Evolutionary conservation across 1,140 invertebrate genomes (phyloP).

Genomic region (Neotoxoptera formosana): DNA sequence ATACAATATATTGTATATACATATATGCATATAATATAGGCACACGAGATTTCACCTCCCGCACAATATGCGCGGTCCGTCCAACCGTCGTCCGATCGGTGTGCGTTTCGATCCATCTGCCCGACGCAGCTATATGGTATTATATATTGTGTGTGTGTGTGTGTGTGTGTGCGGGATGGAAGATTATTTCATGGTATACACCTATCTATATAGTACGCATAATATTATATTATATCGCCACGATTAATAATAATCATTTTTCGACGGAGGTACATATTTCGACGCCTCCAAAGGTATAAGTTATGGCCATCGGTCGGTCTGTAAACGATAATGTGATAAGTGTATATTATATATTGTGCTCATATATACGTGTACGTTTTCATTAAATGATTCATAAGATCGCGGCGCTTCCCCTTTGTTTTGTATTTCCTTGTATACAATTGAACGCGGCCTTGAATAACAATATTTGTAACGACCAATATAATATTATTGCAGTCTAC

Average conservation of each 20-base stretch:
- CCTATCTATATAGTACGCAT: no score
- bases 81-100: not conserved
- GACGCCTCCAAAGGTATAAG: conserved; percentile 25
- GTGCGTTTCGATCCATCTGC: not conserved
- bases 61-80: conserved; percentile 9
- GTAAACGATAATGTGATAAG: not conserved
- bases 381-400: not conserved
- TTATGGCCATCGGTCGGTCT: not conserved
- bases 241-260: conserved; percentile 32
- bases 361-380: not conserved
- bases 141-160: no score
- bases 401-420: not conserved
- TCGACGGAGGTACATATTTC: not conserved
- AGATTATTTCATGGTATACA: not conserved
- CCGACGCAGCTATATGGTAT: not conserved
- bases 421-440: not conserved
- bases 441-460: not conserved
- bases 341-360: not conserved
- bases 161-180: not conserved
- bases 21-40: not conserved
- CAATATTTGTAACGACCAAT: not conserved
- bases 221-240: no score
- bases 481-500: not conserved
- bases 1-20: not conserved
- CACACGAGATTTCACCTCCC: conserved; percentile 39